Base-by-base conservation (phyloP, 2,888 invertebrate species). In the Sminthurinus aureus region DNA sequence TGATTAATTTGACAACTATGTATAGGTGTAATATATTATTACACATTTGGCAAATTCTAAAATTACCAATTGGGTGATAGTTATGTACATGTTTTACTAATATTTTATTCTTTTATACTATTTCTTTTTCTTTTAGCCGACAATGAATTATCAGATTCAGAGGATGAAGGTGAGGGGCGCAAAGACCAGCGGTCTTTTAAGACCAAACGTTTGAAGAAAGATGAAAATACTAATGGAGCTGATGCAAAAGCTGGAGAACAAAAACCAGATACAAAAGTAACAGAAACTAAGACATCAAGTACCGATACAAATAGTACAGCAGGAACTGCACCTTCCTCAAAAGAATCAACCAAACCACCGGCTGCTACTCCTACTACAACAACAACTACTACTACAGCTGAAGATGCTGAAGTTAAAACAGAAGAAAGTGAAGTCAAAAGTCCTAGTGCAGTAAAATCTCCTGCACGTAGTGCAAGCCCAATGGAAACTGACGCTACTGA, bases 71-170 rank as follows among this genome's bases (percentile, higher is more conserved):
- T n/a, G n/a, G n/a, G n/a, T n/a, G n/a, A n/a, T n/a, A n/a, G n/a
- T n/a, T n/a, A n/a, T n/a, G n/a, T n/a, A n/a, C n/a, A n/a, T n/a
- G n/a, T n/a, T n/a, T n/a, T n/a, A n/a, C n/a, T n/a, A n/a, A n/a
- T n/a, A n/a, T n/a, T n/a, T n/a, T n/a, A n/a, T n/a, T n/a, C n/a
- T n/a, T n/a, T n/a, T n/a, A n/a, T n/a, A n/a, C n/a, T n/a, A n/a
- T n/a, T n/a, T n/a, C n/a, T n/a, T n/a, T n/a, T n/a, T n/a, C n/a
- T n/a, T n/a, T n/a, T n/a, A n/a, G 96, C 96, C 85, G 98, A 98
- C 89, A 98, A 97, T 89, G 99, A 99, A 90, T 95, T 96, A 89
- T 96, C 95, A 0, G 96, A 96, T 90, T 96, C 96, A 0, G 98
- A 98, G 90, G 98, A 98, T 90, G 98, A 98, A 90, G 95, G 94